Evolutionary conservation across 1,140 invertebrate species (phyloP).

Genomic region (Cheumatopsyche charites): DNA sequence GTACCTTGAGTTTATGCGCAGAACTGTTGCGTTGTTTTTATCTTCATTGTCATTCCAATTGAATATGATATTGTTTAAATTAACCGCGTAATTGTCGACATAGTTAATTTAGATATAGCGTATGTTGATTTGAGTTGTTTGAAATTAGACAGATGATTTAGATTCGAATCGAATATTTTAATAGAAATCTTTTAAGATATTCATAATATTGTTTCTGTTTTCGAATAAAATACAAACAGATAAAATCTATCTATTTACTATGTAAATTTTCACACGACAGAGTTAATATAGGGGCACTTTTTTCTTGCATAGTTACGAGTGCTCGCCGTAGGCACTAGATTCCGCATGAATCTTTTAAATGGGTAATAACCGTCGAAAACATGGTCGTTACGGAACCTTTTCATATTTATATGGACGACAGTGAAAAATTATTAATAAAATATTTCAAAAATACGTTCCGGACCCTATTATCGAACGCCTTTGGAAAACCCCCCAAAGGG

Average conservation of each 20-base stretch:
- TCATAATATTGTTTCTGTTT: too few relatives aligned
- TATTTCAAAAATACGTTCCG: conserved; percentile 12
- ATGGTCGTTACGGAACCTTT: conserved; percentile 9
- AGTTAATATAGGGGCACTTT: not conserved
- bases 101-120: too few relatives aligned
- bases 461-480: not conserved
- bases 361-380: conserved; percentile 26
- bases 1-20: not conserved
- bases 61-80: too few relatives aligned
- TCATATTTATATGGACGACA: too few relatives aligned
- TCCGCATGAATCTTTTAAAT: conserved; percentile 19
- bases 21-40: not conserved
- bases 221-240: too few relatives aligned
- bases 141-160: too few relatives aligned
- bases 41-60: not conserved
- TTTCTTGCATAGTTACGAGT: not conserved
- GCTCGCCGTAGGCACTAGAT: conserved; percentile 11
- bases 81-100: too few relatives aligned
- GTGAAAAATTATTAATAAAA: conserved; percentile 11
- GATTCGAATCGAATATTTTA: too few relatives aligned
- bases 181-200: too few relatives aligned
- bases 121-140: too few relatives aligned
- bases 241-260: not conserved
- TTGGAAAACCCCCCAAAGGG: too few relatives aligned
- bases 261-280: conserved; percentile 2